These are phyloP conservation scores for Eudyptes chrysolophus DNA, from an alignment of 2,113 vertebrate genomes.

Conservation along the genomic window DNA sequence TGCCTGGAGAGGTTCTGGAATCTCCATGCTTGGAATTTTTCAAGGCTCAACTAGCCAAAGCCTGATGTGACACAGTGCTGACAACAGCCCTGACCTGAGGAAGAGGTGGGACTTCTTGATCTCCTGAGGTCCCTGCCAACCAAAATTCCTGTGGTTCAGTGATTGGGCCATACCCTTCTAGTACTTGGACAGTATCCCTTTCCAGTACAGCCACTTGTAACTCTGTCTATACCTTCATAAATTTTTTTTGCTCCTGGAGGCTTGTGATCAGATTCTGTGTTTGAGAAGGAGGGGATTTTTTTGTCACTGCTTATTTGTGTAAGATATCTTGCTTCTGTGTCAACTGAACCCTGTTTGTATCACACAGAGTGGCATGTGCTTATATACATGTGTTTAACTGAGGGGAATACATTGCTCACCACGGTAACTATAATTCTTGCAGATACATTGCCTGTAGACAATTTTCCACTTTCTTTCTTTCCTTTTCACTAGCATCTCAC, in stretches of 20 bases:
- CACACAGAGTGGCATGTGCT: not conserved
- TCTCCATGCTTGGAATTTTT: not conserved
- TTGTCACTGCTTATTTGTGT: not conserved
- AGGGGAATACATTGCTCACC: not conserved
- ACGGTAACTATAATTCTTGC: not conserved
- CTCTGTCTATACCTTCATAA: not conserved
- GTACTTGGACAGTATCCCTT: not conserved
- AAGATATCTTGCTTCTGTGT: not conserved
- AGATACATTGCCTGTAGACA: not conserved
- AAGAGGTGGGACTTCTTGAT: not conserved
- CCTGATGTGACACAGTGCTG: not conserved
- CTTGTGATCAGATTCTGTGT: not conserved
- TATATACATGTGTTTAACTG: not conserved
- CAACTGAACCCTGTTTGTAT: not conserved
- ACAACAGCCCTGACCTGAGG: not conserved
- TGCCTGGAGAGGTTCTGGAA: not conserved
- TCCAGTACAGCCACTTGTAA: not conserved
- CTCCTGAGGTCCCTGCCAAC: not conserved
- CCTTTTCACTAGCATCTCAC: not conserved
- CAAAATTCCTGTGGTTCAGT: not conserved
- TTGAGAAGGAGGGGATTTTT: not conserved
- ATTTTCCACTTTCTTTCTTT: not conserved
- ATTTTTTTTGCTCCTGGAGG: not conserved
- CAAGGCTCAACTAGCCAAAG: not conserved
- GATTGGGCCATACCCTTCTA: not conserved